These are phyloP conservation scores for Tholera decimalis DNA, from an alignment of 2,888 invertebrate genomes.

Conservation along the genomic window DNA sequence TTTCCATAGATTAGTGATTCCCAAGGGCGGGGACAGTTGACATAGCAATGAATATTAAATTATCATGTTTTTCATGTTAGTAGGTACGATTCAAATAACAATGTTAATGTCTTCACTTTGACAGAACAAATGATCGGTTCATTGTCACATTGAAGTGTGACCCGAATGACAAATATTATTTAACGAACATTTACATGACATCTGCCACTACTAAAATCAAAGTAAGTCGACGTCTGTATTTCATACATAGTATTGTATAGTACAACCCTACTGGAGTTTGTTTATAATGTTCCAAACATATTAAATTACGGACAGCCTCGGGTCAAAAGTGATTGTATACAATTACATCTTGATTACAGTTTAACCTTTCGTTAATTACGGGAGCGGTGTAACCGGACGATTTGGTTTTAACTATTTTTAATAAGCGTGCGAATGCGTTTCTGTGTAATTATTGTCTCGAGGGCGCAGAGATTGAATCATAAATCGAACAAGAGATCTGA, in stretches of 20 bases:
- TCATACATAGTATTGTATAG: constrained; percentile 39
- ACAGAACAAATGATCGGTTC: constrained; percentile 61
- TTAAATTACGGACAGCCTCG: constrained; percentile 77
- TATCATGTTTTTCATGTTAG: constrained; percentile 36
- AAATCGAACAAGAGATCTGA: constrained; percentile 53
- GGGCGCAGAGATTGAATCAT: constrained; percentile 37
- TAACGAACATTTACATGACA: constrained; percentile 56
- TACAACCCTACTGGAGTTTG: constrained; percentile 68
- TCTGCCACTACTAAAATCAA: constrained; percentile 59
- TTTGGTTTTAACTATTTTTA: constrained; percentile 67
- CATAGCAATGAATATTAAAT: constrained; percentile 47
- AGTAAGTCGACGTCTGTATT: constrained; percentile 38
- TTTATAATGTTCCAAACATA: constrained; percentile 74
- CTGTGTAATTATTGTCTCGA: constrained; percentile 43
- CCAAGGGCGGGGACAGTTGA: constrained; percentile 42
- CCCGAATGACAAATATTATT: constrained; percentile 59
- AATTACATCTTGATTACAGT: constrained; percentile 84
- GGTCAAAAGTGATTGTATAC: constrained; percentile 78
- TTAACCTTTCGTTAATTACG: constrained; percentile 82
- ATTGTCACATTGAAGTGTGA: constrained; percentile 64
- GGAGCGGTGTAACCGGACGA: constrained; percentile 64
- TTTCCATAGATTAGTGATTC: constrained; percentile 39
- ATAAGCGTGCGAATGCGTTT: constrained; percentile 65
- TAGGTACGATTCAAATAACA: constrained; percentile 51
- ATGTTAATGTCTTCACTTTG: constrained; percentile 61